Evolutionary conservation across 2,113 vertebrate genomes (phyloP), one percentile per base, ranked within the genome.

Genomic region (Myotis yumanensis): DNA sequence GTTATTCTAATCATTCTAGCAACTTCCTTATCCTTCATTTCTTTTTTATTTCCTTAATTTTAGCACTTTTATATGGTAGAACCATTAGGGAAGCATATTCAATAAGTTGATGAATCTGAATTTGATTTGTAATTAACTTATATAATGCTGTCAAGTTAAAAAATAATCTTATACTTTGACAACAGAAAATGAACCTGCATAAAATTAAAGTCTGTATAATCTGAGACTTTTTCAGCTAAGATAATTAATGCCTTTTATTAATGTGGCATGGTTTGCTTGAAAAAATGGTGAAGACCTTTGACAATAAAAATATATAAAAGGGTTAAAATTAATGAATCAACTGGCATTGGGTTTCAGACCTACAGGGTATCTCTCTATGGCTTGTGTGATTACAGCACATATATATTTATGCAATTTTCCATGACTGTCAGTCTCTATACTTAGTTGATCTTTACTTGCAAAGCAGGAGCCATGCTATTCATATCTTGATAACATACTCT

Each of bases 121-220:
- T 93, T 91, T 91, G 28, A 20, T 81, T 94, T 10, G 35, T 57
- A 83, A 80, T 83, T 95, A 62, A 92, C 89, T 92, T 83, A 77
- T 51, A 37, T 46, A 22, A 30, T 95, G 28, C 40, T 17, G 1
- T 73, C 25, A 66, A 46, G 20, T 85, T 80, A 89, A 95, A 89
- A 87, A 86, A 57, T 51, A 79, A 80, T 46, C 25, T 51, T 90
- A 6, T 73, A 23, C 7, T 68, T 90, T 93, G 73, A 89, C 17
- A 91, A 62, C 2, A 64, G 75, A 54, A 94, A 91, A 79, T 7
- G 18, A 57, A 69, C 35, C 9, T 90, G 37, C 32, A 25, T 71
- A 83, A 95, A 96, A 82, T 83, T 76, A 83, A 95, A 89, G 71
- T 92, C 18, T 73, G n/a, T 30, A 18, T 76, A 75, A 76, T 71